Evolutionary conservation across 2,797 vertebrate genomes (phyloP), one percentile per base, ranked within the genome.

Genomic region (Morelia viridis): DNA sequence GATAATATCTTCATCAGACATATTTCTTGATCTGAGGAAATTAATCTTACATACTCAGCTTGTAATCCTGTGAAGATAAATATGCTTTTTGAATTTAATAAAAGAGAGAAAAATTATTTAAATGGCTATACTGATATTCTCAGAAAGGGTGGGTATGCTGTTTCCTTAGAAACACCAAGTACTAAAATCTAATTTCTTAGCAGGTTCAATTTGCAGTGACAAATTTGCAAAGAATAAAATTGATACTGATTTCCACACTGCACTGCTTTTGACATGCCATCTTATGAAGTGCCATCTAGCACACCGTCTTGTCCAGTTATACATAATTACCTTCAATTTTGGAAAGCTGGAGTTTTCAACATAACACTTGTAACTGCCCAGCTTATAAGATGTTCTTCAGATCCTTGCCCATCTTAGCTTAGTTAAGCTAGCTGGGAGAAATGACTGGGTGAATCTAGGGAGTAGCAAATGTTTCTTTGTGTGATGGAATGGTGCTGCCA

Each of bases 1-100:
- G 71, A 95, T 92, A 87, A 97, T 95, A 56, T 97, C 95, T 62
- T 97, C 97, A 80, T 97, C 95, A 35, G 98, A 97, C 98, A 98
- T 98, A 84, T 8, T 94, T 31, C 65, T 80, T 80, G 28, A 88
- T 60, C 8, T 91, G 64, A 76, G 28, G 50, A 87, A 91, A 76
- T 57, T 87, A 58, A 83, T 26, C 71, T 87, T 68, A 64, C 80
- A 83, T 89, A 7, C 28, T 91, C 88, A 89, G 65, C 41, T 83
- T 87, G 68, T 83, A 68, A 65, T 60, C 84, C 85, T 90, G 88
- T n/a, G 85, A 84, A 87, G 60, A 35, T 68, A 87, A 76, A 83
- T 60, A 68, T 83, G 89, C 61, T 83, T 58, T 19, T 7, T 24
- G 87, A n/a, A 65, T 95, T 93, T 92, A 95, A 95, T 50, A 83